Percentiles rank a stretch among this genome's conserved stretches.
phyloP scores from a whole-genome alignment of 2,113 vertebrate species.

The Mesembrinibis cayennensis region DNA sequence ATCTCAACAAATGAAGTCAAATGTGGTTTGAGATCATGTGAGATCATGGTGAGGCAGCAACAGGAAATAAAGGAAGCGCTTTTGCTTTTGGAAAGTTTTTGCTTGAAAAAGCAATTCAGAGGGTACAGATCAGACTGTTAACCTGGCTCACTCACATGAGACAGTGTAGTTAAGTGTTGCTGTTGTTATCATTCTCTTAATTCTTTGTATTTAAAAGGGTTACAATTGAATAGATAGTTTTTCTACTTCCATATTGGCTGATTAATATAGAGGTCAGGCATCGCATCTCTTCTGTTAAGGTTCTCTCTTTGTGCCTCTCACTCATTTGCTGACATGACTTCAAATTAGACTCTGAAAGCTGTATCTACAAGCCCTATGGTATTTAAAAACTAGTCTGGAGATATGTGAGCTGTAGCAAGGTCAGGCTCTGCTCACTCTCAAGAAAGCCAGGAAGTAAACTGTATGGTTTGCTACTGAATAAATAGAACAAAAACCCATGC shows the following conservation, averaged over 20 bases:
- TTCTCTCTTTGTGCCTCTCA: neutral
- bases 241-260: neutral
- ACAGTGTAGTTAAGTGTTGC: neutral
- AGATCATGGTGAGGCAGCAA: neutral
- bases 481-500: neutral
- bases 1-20: neutral
- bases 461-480: neutral
- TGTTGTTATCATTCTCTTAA: neutral
- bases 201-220: neutral
- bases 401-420: neutral
- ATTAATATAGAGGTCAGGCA: neutral
- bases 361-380: neutral
- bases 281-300: neutral
- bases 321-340: neutral
- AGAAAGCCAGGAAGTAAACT: neutral
- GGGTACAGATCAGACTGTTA: neutral
- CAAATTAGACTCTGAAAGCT: neutral
- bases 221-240: neutral
- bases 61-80: neutral
- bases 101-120: neutral
- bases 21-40: neutral
- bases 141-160: neutral
- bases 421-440: neutral
- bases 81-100: neutral
- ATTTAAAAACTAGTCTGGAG: neutral